Base-by-base conservation (phyloP, 2,888 invertebrate species). In the Willowsia nigromaculata region DNA sequence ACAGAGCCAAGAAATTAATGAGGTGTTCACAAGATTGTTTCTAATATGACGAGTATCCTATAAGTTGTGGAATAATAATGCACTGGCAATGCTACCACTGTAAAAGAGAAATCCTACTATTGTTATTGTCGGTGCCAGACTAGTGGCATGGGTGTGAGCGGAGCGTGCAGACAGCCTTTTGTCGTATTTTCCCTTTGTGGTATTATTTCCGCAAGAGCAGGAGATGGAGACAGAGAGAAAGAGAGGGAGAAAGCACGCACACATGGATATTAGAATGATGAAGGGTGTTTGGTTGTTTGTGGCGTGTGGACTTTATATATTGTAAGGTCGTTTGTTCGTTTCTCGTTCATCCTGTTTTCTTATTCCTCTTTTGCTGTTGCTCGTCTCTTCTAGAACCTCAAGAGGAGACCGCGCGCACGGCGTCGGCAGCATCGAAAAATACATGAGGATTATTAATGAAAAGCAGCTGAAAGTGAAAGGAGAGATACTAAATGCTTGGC, bases 1-100 rank as follows among this genome's bases (percentile, higher is more conserved):
- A 81, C 43, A 11, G 85, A 62, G 47, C 47, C 74, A 62, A 82
- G 68, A 87, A 90, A 91, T 92, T 92, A 92, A 92, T 92, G 92
- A 92, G 90, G 92, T 92, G 92, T 90, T 90, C 89, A 90, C 89
- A 90, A 90, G 89, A 91, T 91, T 89, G 90, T 89, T 91, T 82
- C 74, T 74, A 25, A 47, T 27, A 43, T 43, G 47, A 71, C 40
- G 47, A 74, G 71, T 22, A 40, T 71, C 6, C 40, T 18, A n/a
- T n/a, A 71, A 25, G 25, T 71, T 4, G 43, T 9, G 59, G n/a
- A 18, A 40, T 47, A 22, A 27, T 47, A 25, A 47, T 47, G 47
- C 11, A 68, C 9, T 37, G n/a, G 33, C 15, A 7, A 25, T 59
- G 30, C 5, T 25, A 27, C 30, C 11, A 30, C 15, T 25, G 13